Conservation (phyloP, 2,888 invertebrate species). For the Dendrolimus pini region DNA sequence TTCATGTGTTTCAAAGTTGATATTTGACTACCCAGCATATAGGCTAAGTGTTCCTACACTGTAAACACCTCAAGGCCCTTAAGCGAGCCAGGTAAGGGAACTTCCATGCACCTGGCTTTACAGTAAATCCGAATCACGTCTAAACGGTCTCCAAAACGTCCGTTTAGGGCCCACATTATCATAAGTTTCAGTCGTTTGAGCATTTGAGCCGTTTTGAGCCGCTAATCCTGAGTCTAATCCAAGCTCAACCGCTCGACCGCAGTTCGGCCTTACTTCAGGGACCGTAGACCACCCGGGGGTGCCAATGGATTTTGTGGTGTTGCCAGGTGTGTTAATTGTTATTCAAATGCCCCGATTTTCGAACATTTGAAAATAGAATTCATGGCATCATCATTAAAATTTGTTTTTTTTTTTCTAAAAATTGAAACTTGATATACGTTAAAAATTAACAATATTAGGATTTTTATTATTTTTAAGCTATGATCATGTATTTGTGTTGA, state of each 20-base stretch:
- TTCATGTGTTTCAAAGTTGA: no score
- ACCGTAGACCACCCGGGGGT: slow-evolving; percentile 5
- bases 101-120: background rate
- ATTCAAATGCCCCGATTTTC: no score
- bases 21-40: no score
- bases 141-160: slow-evolving; percentile 16
- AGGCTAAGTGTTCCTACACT: no score
- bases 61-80: background rate
- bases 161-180: slow-evolving; percentile 51
- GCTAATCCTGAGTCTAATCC: slow-evolving; percentile 47
- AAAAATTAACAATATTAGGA: no score
- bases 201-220: slow-evolving; percentile 30
- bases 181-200: slow-evolving; percentile 55
- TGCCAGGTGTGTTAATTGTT: background rate
- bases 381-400: no score
- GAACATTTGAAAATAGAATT: no score
- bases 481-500: no score
- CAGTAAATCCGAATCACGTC: slow-evolving; percentile 8
- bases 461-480: no score
- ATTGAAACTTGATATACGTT: no score
- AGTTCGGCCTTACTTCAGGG: slow-evolving; percentile 4
- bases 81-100: background rate
- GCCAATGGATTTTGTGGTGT: background rate
- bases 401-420: no score
- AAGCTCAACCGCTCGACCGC: slow-evolving; percentile 23